Conservation (phyloP, 2,797 vertebrate genomes). For the Sebastes trivittatus region DNA sequence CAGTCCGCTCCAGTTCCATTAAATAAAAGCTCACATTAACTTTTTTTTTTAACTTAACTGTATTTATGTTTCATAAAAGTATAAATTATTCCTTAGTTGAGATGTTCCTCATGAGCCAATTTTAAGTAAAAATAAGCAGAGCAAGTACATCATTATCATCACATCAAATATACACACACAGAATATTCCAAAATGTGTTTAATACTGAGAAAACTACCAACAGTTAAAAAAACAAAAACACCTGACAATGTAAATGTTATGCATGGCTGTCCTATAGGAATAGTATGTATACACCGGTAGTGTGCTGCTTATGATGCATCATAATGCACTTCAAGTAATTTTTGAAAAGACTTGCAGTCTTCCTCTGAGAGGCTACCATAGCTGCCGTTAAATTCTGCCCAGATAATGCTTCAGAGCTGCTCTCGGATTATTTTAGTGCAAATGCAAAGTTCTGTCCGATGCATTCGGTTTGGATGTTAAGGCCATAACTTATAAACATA, state of each 20-base stretch:
- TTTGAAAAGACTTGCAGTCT: not conserved
- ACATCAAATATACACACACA: constrained; percentile 21
- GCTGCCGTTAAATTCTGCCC: constrained; percentile 57
- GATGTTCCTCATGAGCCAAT: constrained; percentile 7
- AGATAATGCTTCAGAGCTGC: constrained; percentile 31
- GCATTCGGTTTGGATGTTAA: constrained; percentile 48
- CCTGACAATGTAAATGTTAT: not conserved
- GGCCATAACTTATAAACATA: constrained; percentile 43
- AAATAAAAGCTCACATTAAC: not conserved
- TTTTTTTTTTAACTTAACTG: not conserved
- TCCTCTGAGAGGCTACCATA: constrained; percentile 33
- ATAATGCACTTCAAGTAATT: constrained; percentile 21
- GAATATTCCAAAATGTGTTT: constrained; percentile 1
- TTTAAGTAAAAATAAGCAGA: constrained; percentile 17
- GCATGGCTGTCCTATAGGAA: not conserved
- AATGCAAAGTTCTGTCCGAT: constrained; percentile 35
- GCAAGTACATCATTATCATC: not conserved
- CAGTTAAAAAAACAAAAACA: not conserved
- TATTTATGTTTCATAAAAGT: not conserved
- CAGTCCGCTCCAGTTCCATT: not conserved
- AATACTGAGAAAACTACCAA: not conserved
- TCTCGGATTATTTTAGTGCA: constrained; percentile 55
- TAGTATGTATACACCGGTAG: not conserved
- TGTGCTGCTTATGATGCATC: constrained; percentile 14
- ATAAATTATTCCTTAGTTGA: not conserved